phyloP scores from a whole-genome alignment of 2,888 invertebrate genomes.

The Euclidia mi region DNA sequence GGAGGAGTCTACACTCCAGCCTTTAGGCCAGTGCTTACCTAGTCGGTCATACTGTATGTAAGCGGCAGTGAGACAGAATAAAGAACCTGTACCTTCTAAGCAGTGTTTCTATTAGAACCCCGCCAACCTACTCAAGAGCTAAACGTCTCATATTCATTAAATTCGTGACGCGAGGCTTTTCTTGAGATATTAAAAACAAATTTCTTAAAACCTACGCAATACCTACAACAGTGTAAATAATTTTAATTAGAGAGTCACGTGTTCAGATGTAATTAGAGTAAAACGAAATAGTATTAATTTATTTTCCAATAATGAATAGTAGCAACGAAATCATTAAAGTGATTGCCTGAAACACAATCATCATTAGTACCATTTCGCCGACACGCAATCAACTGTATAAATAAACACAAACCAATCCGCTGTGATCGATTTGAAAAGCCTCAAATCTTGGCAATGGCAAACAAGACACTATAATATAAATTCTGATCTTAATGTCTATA shows the following conservation, averaged over 20 bases:
- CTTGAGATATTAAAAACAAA: no score
- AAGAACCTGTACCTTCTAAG: no score
- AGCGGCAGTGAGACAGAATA: no score
- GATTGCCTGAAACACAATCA: slow-evolving; percentile 39
- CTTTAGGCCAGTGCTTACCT: no score
- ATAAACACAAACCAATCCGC: slow-evolving; percentile 51
- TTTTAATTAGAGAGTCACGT: neutral
- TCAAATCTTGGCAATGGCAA: slow-evolving; percentile 25
- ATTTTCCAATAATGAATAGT: neutral
- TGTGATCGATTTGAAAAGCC: slow-evolving; percentile 51
- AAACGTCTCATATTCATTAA: no score
- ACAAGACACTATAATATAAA: slow-evolving; percentile 6
- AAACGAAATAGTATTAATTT: neutral
- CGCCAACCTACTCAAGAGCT: no score
- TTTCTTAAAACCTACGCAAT: no score
- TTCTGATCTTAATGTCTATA: slow-evolving; percentile 11
- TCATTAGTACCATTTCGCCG: slow-evolving; percentile 38
- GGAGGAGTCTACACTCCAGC: no score
- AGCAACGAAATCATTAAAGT: slow-evolving; percentile 26
- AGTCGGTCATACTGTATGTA: no score
- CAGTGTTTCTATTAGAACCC: no score
- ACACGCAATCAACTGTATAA: slow-evolving; percentile 49
- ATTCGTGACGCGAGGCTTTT: no score
- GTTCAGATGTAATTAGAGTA: neutral
- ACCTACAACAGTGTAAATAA: neutral